These are phyloP conservation scores for Empis livida DNA, from an alignment of 2,888 invertebrate genomes.

Conservation along the genomic window DNA sequence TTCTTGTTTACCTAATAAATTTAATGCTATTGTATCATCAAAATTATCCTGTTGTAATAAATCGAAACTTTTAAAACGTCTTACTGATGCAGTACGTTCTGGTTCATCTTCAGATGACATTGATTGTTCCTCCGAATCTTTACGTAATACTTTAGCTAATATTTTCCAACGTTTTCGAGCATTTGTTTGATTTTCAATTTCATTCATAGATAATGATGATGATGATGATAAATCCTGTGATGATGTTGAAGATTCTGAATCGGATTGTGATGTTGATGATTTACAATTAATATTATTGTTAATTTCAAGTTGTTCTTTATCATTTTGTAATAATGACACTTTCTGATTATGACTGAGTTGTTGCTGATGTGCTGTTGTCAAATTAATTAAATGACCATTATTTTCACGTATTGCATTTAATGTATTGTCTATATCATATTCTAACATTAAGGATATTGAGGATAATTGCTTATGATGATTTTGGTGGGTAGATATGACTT, in stretches of 20 bases:
- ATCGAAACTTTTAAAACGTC: conserved; percentile 46
- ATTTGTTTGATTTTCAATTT: conserved; percentile 24
- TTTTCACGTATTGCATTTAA: conserved; percentile 33
- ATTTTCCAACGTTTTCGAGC: conserved; percentile 58
- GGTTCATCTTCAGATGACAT: conserved; percentile 30
- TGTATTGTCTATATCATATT: conserved; percentile 35
- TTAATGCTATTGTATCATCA: conserved; percentile 30
- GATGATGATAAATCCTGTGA: background rate
- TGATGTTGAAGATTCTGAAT: background rate
- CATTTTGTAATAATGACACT: background rate
- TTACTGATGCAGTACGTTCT: conserved; percentile 40
- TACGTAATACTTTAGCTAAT: conserved; percentile 48
- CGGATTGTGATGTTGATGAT: background rate
- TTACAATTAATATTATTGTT: background rate
- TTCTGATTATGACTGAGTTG: background rate
- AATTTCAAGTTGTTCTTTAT: background rate
- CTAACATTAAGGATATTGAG: conserved; percentile 31
- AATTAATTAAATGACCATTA: conserved; percentile 15
- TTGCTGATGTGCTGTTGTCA: background rate
- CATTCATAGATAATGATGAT: background rate
- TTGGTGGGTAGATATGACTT: background rate
- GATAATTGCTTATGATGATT: conserved; percentile 16
- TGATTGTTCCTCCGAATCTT: conserved; percentile 31
- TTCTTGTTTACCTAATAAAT: conserved; percentile 35
- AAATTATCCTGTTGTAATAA: conserved; percentile 40